Evolutionary conservation across 2,797 vertebrate species (phyloP).

Genomic region (Clarias laeviceps): DNA sequence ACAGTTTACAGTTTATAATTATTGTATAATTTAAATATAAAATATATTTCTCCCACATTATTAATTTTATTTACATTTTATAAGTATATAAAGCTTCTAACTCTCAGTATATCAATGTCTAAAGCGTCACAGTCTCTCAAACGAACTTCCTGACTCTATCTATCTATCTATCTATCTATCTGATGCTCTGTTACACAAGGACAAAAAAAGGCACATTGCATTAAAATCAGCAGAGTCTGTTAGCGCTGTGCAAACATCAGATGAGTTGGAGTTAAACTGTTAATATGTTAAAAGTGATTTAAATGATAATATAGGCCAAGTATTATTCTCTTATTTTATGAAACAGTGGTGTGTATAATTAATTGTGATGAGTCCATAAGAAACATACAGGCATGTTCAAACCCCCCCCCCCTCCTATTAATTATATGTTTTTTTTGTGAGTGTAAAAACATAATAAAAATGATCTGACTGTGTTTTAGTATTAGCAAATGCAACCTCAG

Average conservation of each 20-base stretch:
- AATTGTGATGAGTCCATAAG: not conserved
- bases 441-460: too few relatives aligned
- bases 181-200: not conserved
- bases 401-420: too few relatives aligned
- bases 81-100: not conserved
- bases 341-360: not conserved
- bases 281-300: not conserved
- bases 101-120: not conserved
- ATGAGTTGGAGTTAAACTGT: not conserved
- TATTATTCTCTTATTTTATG: not conserved
- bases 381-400: too few relatives aligned
- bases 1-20: not conserved
- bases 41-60: not conserved
- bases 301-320: not conserved
- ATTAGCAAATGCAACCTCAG: too few relatives aligned
- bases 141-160: not conserved
- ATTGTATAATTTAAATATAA: not conserved
- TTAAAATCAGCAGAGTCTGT: not conserved
- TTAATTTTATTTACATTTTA: not conserved
- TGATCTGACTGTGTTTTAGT: too few relatives aligned
- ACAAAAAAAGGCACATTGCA: too few relatives aligned
- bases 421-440: too few relatives aligned
- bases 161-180: too few relatives aligned
- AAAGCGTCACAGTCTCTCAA: not conserved
- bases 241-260: not conserved